Conservation (phyloP, 2,113 vertebrate genomes). For the Bubalus kerabau region DNA sequence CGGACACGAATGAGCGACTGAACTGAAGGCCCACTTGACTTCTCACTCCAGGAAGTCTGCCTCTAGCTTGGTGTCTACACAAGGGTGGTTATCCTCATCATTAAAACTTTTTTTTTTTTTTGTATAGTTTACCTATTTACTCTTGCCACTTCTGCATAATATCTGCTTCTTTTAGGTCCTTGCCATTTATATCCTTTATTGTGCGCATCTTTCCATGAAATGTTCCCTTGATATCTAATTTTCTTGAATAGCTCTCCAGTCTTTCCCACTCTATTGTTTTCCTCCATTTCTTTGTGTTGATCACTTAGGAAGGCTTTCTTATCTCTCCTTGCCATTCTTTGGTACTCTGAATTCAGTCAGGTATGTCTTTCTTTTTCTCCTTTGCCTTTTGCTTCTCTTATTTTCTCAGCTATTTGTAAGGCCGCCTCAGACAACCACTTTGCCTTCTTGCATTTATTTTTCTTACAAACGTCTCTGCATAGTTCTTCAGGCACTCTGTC, state of each 20-base stretch:
- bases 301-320: not conserved
- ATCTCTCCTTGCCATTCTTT: not conserved
- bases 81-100: no score
- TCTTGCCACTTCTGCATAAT: not conserved
- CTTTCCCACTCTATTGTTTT: not conserved
- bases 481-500: not conserved
- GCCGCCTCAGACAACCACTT: not conserved
- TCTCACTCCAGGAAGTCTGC: no score
- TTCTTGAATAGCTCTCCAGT: not conserved
- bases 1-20: no score
- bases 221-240: not conserved
- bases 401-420: not conserved
- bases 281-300: not conserved
- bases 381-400: not conserved
- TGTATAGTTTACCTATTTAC: not conserved
- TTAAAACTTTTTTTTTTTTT: not conserved
- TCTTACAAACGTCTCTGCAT: not conserved
- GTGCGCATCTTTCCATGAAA: not conserved
- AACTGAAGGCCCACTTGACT: no score
- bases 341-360: not conserved
- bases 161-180: not conserved
- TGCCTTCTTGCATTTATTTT: not conserved
- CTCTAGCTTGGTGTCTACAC: no score
- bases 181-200: not conserved
- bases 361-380: not conserved